Conservation (phyloP, 2,797 vertebrate species). For the Labeo calbasu region DNA sequence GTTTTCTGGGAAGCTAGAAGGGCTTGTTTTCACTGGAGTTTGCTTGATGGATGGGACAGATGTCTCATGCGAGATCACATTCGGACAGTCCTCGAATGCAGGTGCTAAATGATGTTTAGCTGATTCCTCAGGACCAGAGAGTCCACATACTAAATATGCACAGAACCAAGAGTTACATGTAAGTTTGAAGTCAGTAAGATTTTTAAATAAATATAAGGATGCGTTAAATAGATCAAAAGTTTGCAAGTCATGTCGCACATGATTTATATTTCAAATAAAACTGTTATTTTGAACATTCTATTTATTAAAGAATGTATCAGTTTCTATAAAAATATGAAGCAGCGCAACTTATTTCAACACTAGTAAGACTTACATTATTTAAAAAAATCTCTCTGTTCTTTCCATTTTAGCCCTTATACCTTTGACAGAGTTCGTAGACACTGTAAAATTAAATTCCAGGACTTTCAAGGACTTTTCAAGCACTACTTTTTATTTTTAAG, state of each 20-base stretch:
- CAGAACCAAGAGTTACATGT: constrained; percentile 5
- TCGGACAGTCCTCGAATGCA: constrained; percentile 13
- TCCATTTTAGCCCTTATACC: no score
- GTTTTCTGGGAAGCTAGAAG: neutral
- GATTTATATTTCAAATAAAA: neutral
- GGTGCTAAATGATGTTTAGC: constrained; percentile 26
- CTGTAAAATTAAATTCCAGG: no score
- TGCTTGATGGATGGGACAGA: neutral
- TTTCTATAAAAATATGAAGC: neutral
- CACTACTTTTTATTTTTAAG: no score
- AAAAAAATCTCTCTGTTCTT: no score
- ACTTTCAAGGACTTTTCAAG: no score
- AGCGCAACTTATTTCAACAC: neutral
- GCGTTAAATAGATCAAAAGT: neutral
- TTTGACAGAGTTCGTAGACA: no score
- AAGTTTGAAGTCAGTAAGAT: neutral
- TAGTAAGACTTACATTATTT: neutral
- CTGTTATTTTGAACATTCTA: neutral
- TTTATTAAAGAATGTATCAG: neutral
- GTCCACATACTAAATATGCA: constrained; percentile 53
- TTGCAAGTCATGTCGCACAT: neutral
- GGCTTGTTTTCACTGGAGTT: neutral
- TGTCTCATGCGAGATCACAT: neutral
- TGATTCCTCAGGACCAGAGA: constrained; percentile 39
- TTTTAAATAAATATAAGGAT: neutral